Evolutionary conservation across 2,888 invertebrate species (phyloP).

Genomic region (Carpatolechia fugitivella): DNA sequence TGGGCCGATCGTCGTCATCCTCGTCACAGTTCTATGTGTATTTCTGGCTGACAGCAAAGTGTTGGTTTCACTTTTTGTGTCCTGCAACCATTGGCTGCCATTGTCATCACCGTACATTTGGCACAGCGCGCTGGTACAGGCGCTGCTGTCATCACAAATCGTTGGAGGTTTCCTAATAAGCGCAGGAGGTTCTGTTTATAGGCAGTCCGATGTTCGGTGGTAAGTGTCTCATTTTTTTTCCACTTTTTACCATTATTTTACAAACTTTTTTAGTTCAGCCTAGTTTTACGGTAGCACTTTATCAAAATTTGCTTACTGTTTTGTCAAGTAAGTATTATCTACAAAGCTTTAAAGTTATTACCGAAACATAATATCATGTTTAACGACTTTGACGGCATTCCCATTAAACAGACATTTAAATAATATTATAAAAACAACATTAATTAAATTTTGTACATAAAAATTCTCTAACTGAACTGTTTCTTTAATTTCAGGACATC

Average conservation of each 20-base stretch:
- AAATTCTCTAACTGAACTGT: no score
- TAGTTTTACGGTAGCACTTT: no score
- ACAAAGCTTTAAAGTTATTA: no score
- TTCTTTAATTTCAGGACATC: constrained; percentile 71
- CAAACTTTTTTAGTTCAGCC: no score
- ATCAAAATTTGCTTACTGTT: no score
- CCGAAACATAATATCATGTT: no score
- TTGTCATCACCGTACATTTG: constrained; percentile 69
- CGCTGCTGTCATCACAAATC: constrained; percentile 81
- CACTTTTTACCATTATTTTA: no score
- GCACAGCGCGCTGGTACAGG: constrained; percentile 82
- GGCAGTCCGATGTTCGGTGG: constrained; percentile 83
- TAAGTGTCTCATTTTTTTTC: constrained; percentile 43
- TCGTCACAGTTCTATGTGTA: constrained; percentile 55
- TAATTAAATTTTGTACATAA: no score
- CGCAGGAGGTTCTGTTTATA: constrained; percentile 81
- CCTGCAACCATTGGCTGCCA: constrained; percentile 63
- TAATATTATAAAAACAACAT: no score
- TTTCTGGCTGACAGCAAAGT: constrained; percentile 56
- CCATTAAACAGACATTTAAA: no score
- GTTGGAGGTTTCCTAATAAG: constrained; percentile 82
- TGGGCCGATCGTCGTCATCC: constrained; percentile 51
- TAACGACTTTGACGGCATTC: no score
- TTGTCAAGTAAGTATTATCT: no score
- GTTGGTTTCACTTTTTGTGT: constrained; percentile 52